A percentile compares a stretch with the other conserved stretches of the same genome.
Evolutionary conservation across 2,113 vertebrate genomes (phyloP).

Genomic region (Telmatochromis sp.): DNA sequence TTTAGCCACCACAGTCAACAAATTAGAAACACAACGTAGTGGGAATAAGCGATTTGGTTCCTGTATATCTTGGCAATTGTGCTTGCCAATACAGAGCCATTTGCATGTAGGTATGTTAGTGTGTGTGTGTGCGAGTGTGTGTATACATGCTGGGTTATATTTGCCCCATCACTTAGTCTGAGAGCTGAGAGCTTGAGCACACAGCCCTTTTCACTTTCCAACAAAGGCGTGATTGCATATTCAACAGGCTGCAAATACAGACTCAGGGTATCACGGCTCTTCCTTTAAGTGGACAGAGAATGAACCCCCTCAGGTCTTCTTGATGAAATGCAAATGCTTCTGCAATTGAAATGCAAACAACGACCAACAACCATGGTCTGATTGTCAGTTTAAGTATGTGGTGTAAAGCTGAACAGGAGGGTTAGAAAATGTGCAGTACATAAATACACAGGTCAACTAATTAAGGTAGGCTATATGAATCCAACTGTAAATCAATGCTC

Average conservation of each 20-base stretch:
- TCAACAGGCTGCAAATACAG: constrained; percentile 40
- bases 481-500: not conserved
- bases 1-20: not conserved
- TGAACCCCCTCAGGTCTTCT: not conserved
- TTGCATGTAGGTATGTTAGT: not conserved
- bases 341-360: not conserved
- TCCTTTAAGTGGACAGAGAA: not conserved
- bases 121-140: not conserved
- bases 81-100: not conserved
- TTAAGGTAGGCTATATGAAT: not conserved
- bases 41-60: not conserved
- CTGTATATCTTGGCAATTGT: constrained; percentile 11
- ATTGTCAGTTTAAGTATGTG: not conserved
- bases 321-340: not conserved
- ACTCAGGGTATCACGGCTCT: not conserved
- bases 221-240: constrained; percentile 43
- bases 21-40: constrained; percentile 1
- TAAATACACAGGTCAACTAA: not conserved
- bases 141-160: constrained; percentile 13
- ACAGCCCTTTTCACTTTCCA: constrained; percentile 32
- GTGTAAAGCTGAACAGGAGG: not conserved
- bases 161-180: constrained; percentile 21
- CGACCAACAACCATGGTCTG: not conserved
- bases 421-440: not conserved
- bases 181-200: constrained; percentile 48